Percentiles rank a stretch among this genome's conserved stretches.
These are phyloP conservation scores for Morpho helenor DNA, from an alignment of 2,888 invertebrate species.

Conservation along the genomic window DNA sequence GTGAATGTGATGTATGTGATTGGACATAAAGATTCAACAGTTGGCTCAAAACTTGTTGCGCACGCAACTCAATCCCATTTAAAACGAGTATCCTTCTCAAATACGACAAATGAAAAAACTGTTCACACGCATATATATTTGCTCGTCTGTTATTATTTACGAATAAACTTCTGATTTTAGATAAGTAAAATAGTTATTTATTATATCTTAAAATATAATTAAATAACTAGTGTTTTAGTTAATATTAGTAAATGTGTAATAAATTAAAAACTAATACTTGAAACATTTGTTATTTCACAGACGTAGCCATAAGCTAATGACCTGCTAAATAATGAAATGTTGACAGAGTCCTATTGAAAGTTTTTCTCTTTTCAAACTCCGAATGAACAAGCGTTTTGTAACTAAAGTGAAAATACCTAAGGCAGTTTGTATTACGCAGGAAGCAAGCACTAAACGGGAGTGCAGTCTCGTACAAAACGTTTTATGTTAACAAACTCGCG, in stretches of 20 bases:
- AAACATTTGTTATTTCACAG: too few relatives aligned
- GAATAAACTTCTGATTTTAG: too few relatives aligned
- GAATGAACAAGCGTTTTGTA: conserved; percentile 5
- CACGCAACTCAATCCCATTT: conserved; percentile 50
- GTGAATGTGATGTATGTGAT: conserved; percentile 32
- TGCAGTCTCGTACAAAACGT: conserved; percentile 23
- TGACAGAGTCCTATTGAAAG: background rate
- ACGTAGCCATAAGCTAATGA: too few relatives aligned
- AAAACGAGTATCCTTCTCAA: conserved; percentile 41
- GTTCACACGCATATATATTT: conserved; percentile 1
- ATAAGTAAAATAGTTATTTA: too few relatives aligned
- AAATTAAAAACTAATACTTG: too few relatives aligned
- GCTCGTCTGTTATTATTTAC: too few relatives aligned
- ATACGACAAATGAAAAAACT: conserved; percentile 30
- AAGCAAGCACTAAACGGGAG: conserved; percentile 22
- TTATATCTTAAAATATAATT: too few relatives aligned
- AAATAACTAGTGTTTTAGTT: too few relatives aligned
- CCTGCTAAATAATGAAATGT: conserved; percentile 4
- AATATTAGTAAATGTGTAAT: too few relatives aligned
- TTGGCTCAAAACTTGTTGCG: conserved; percentile 72
- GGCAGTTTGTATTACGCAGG: conserved; percentile 22
- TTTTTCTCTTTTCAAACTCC: background rate
- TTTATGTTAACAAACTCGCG: conserved; percentile 25
- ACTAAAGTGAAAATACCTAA: conserved; percentile 21
- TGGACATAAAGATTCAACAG: conserved; percentile 60